These are phyloP conservation scores for Lanistes nyassanus DNA, from an alignment of 1,140 invertebrate genomes.

Conservation along the genomic window DNA sequence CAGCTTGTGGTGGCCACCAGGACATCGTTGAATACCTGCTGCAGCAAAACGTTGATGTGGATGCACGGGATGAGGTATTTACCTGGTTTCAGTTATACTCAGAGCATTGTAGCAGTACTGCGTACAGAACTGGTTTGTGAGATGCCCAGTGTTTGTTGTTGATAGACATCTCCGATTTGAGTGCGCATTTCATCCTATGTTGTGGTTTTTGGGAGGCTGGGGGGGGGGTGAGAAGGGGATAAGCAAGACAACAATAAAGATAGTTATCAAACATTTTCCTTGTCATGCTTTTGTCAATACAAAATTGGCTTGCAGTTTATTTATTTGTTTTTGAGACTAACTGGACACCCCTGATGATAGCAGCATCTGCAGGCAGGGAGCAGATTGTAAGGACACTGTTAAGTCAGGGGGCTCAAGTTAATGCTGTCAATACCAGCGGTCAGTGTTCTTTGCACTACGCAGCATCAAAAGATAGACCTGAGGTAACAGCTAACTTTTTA, in stretches of 20 bases:
- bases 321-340: conserved; percentile 70
- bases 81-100: not conserved
- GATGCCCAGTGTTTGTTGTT: no score
- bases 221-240: no score
- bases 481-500: conserved; percentile 37
- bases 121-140: no score
- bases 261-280: no score
- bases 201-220: no score
- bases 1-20: conserved; percentile 75
- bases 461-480: conserved; percentile 61
- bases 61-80: conserved; percentile 65
- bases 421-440: conserved; percentile 75
- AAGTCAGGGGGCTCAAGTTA: conserved; percentile 77
- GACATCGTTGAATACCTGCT: conserved; percentile 75
- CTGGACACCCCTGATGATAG: conserved; percentile 84
- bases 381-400: conserved; percentile 78
- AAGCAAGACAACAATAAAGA: no score
- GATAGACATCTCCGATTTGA: no score
- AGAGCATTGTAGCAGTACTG: no score
- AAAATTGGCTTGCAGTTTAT: not conserved
- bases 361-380: conserved; percentile 80
- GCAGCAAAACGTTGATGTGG: conserved; percentile 67
- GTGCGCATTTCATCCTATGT: no score
- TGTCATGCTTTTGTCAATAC: no score
- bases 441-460: conserved; percentile 63